A percentile compares a stretch with the other conserved stretches of the same genome.
These are phyloP conservation scores for Gymnorhina tibicen DNA, from an alignment of 2,113 vertebrate species.

Conservation along the genomic window DNA sequence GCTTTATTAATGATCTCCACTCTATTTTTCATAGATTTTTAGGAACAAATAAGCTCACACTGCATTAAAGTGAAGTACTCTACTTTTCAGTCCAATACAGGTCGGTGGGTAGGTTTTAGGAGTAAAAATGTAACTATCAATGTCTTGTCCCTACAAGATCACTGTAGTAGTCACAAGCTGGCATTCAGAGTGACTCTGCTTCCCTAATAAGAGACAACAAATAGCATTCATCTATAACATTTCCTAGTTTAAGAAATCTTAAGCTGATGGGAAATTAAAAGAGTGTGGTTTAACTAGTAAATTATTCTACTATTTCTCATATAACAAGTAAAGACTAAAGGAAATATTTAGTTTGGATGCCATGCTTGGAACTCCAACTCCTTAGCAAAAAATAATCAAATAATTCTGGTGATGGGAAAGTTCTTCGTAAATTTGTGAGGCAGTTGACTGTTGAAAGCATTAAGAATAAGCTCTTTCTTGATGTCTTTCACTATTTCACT, in stretches of 20 bases:
- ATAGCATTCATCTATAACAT: neutral
- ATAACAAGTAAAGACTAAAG: neutral
- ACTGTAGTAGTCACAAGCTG: neutral
- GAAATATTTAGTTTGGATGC: neutral
- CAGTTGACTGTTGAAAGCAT: neutral
- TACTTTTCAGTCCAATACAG: neutral
- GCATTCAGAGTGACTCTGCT: neutral
- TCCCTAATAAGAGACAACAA: neutral
- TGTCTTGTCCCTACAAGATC: neutral
- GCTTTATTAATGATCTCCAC: neutral
- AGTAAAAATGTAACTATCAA: neutral
- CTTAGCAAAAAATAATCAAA: neutral
- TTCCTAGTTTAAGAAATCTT: neutral
- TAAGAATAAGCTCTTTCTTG: neutral
- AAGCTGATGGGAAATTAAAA: neutral
- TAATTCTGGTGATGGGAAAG: neutral
- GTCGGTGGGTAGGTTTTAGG: neutral
- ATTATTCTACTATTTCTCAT: neutral
- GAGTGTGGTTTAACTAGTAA: neutral
- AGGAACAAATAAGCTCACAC: neutral
- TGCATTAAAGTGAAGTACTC: neutral
- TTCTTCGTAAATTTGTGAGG: neutral
- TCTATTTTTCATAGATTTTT: neutral
- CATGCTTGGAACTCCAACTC: neutral
- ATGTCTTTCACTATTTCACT: neutral